These are phyloP conservation scores for Bergia sp. DNA, from an alignment of 92 coral and sea anemone genomes.

Conservation along the genomic window DNA sequence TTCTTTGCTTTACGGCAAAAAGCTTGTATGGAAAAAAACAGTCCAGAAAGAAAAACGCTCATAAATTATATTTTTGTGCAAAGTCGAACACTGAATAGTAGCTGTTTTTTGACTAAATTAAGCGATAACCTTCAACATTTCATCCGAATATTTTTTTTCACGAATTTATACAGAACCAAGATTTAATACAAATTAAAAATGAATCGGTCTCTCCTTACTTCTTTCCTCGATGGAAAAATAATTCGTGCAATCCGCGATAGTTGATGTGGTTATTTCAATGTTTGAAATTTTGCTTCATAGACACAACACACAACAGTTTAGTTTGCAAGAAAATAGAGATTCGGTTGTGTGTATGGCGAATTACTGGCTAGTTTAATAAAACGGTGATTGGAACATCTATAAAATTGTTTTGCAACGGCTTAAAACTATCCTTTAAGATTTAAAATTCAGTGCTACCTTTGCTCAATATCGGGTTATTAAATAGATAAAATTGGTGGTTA, in stretches of 20 bases:
- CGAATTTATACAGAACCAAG: not conserved
- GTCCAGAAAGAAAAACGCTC: not conserved
- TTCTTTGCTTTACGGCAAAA: not conserved
- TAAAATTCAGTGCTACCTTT: too few species aligned
- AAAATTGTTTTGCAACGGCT: too few species aligned
- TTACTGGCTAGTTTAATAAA: not conserved
- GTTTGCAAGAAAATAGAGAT: not conserved
- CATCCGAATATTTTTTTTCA: too few species aligned
- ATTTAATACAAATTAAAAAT: too few species aligned
- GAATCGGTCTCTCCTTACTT: too few species aligned
- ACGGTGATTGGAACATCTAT: not conserved
- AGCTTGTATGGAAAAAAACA: not conserved
- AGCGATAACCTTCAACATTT: too few species aligned
- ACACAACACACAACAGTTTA: not conserved
- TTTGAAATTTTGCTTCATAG: not conserved
- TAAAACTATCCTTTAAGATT: too few species aligned
- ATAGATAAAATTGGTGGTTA: not conserved
- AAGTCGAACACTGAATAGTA: too few species aligned
- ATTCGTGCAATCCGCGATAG: too few species aligned
- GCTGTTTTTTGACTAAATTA: not conserved
- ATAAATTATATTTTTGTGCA: not conserved
- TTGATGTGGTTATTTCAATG: too few species aligned
- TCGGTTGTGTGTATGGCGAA: not conserved
- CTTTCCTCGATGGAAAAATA: too few species aligned
- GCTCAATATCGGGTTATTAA: not conserved